Base-by-base conservation (phyloP, 1,140 invertebrate genomes). In the Lycorma delicatula region DNA sequence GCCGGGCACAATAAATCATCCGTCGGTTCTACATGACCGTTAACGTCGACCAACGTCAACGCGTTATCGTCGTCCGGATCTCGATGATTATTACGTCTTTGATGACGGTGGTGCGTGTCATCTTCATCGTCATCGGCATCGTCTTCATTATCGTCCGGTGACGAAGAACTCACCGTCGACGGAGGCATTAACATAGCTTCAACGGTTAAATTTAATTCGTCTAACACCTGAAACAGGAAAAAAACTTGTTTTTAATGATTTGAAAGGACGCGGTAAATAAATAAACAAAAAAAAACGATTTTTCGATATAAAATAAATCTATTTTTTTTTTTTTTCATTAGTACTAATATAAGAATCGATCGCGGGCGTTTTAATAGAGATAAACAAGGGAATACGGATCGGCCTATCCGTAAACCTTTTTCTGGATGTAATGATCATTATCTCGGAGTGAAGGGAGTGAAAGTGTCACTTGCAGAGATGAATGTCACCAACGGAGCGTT, bases 121-220 rank as follows among this genome's bases (percentile, higher is more conserved):
- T 31, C 29, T 29, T 29, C 20, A n/a, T 4, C 20, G 5, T 23
- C 20, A 28, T 56, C 54, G 1, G 54, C 38, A n/a, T n/a, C n/a
- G n/a, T n/a, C n/a, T n/a, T n/a, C n/a, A n/a, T n/a, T n/a, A n/a
- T n/a, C n/a, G n/a, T 16, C 48, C 34, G 2, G 53, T 47, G 3
- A 31, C 31, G 31, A 48, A 29, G 34, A 47, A 55, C 60, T 41
- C 28, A 41, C 49, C 34, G 55, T 22, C 28, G 60, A 44, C 47
- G 11, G 50, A 41, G 86, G 87, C 86, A 90, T 90, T 51, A 90
- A 72, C 88, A 92, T 91, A 41, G 87, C 87, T 73, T 92, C 90
- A 27, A 90, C 84, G 62, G 88, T 87, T 28, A 92, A 76, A 76
- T 92, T 92, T 34, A 92, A 73, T 69, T 92, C 87, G 28, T 87